Base-by-base conservation (phyloP, 2,797 vertebrate species). In the Enteromius viviparus region DNA sequence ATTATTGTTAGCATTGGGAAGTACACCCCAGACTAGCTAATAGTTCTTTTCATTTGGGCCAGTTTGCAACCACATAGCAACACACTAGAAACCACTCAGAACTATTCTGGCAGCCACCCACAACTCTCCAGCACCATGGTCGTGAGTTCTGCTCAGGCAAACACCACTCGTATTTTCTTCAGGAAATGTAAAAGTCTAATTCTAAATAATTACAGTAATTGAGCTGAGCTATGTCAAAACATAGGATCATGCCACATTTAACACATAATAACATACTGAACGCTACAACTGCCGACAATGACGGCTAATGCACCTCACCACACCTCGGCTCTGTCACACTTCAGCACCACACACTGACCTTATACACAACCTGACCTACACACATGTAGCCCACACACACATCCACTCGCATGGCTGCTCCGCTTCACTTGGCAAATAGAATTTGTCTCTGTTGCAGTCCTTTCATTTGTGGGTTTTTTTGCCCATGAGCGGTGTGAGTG, bases 401-500 rank as follows among this genome's bases (percentile, higher is more conserved):
- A 72, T 29, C 37, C 64, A 49, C 72, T 47, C 76, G 29, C 51
- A 49, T 81, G 83, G 62, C 60, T 62, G 65, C 51, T 81, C 64
- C 76, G 62, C 75, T 75, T 83, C 82, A 83, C 79, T 89, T 80
- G 53, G 77, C 86, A 89, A 82, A 89, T 89, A 84, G 58, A 82
- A 88, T 90, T 89, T 88, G 79, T 83, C 70, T 66, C 69, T 69
- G 74, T 76, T 77, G 74, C 75, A 78, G 69, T 90, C 86, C 86
- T 86, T 90, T 90, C 88, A 81, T 88, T 90, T 89, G 85, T 21
- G 80, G 85, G 85, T 1, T 51, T 71, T 81, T 79, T 45, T 66
- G 23, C 72, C 82, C 47, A 72, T 45, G 51, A 80, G 34, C 72
- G 69, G 45, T 58, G 42, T 37, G 53, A 85, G 75, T 77, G 78